phyloP scores from a whole-genome alignment of 2,797 vertebrate species.

The Benthosema pterotum region DNA sequence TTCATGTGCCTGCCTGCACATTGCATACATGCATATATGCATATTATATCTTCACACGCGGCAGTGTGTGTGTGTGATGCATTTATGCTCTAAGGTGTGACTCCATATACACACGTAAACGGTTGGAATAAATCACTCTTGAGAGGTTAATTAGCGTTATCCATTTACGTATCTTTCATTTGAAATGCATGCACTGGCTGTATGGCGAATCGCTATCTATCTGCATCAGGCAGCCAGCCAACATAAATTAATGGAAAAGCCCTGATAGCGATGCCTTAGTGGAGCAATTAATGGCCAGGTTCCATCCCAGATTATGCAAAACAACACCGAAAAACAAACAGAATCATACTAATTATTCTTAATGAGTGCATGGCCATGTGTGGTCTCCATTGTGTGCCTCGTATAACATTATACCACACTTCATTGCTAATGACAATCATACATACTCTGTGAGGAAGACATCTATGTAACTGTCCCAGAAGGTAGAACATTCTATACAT shows the following conservation, averaged over 20 bases:
- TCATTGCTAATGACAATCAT: conserved; percentile 24
- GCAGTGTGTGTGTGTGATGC: neutral
- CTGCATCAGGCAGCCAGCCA: neutral
- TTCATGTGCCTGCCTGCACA: no score
- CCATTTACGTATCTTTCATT: conserved; percentile 13
- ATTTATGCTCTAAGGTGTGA: conserved; percentile 16
- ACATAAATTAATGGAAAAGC: conserved; percentile 21
- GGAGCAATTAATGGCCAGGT: conserved; percentile 38
- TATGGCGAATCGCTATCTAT: neutral
- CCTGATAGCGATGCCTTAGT: conserved; percentile 15
- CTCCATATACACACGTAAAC: conserved; percentile 18
- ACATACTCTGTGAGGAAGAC: conserved; percentile 25
- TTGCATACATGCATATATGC: no score
- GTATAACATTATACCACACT: conserved; percentile 20
- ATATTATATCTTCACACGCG: no score
- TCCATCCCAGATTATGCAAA: conserved; percentile 25
- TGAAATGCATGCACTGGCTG: conserved; percentile 33
- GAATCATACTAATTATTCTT: conserved; percentile 37
- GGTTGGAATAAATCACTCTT: conserved; percentile 39
- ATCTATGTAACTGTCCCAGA: conserved; percentile 1
- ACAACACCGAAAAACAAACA: conserved; percentile 44
- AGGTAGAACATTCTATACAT: conserved; percentile 10
- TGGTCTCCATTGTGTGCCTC: conserved; percentile 26
- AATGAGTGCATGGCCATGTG: conserved; percentile 38
- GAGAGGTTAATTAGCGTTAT: conserved; percentile 49